A percentile compares a stretch with the other conserved stretches of the same genome.
Conservation (phyloP, 2,888 invertebrate genomes). For the Panopea generosa region DNA sequence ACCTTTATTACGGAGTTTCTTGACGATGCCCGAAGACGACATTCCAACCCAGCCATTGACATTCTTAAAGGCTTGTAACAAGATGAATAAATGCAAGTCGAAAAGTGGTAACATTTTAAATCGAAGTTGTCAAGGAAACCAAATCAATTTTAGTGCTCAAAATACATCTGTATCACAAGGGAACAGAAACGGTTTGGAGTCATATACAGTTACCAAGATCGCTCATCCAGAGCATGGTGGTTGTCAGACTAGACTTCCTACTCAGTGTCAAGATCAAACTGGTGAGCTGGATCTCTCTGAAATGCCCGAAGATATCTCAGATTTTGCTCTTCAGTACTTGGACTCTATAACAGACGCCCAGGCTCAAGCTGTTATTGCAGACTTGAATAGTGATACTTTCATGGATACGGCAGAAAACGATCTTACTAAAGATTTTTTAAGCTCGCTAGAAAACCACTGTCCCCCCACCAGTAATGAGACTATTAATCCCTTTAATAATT, state of each 20-base stretch:
- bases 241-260: too few species aligned
- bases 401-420: slow-evolving; percentile 51
- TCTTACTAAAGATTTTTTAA: slow-evolving; percentile 34
- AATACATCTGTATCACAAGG: too few species aligned
- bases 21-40: slow-evolving; percentile 55
- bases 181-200: too few species aligned
- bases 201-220: too few species aligned
- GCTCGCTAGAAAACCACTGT: slow-evolving; percentile 31
- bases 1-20: slow-evolving; percentile 51
- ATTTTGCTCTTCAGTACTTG: slow-evolving; percentile 58
- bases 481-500: too few species aligned
- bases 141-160: too few species aligned
- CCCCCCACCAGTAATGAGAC: neutral
- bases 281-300: slow-evolving; percentile 13
- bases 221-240: too few species aligned
- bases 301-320: slow-evolving; percentile 53
- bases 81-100: too few species aligned
- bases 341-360: slow-evolving; percentile 44
- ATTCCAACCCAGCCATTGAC: slow-evolving; percentile 47
- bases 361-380: slow-evolving; percentile 36
- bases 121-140: too few species aligned
- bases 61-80: slow-evolving; percentile 1
- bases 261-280: neutral
- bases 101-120: too few species aligned
- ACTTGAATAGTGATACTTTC: slow-evolving; percentile 40